Evolutionary conservation across 2,113 vertebrate species (phyloP), one percentile per base, ranked within the genome.

Genomic region (Hemiprocne comata): DNA sequence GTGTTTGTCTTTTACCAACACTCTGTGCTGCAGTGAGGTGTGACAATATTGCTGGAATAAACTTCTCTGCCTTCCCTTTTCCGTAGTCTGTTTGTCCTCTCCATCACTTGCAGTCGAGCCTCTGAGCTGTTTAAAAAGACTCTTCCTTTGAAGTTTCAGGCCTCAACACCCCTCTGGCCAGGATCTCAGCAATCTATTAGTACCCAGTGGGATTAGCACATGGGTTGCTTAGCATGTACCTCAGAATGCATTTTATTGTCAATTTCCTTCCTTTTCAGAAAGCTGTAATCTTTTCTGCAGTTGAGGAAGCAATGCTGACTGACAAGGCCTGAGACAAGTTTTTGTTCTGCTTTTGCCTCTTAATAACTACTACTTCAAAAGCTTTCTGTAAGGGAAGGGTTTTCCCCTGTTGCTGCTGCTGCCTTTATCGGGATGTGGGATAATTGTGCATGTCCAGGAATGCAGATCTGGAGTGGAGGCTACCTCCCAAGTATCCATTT

Each of bases 1-100:
- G 91, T 72, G 91, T 76, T 31, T 86, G 72, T 88, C 91, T 93
- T 89, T 95, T 91, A 82, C 33, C 55, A 89, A 44, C 3, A 28
- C 77, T 93, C 75, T 87, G 88, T 92, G 88, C 86, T 93, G 15
- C 74, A 48, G 16, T 60, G 62, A 84, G 69, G 53, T 54, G 42
- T 72, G 46, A 92, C 65, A 62, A 58, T 33, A 23, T 65, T 64
- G 81, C 95, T 88, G 2, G 65, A 98, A 98, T 98, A 98, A 98
- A 98, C 36, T 46, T 90, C 89, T 96, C 77, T 95, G 95, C 90
- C 93, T 76, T 96, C 89, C 95, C 84, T 84, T 90, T 78, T 70
- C 66, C 34, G 74, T 86, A 69, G 76, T 69, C 95, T 87, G 58
- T 85, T 3, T 75, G 26, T 64, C 9, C 1, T 54, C n/a, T 75